A percentile compares a stretch with the other conserved stretches of the same genome.
Evolutionary conservation across 2,888 invertebrate genomes (phyloP).

Genomic region (Apamea crenata): DNA sequence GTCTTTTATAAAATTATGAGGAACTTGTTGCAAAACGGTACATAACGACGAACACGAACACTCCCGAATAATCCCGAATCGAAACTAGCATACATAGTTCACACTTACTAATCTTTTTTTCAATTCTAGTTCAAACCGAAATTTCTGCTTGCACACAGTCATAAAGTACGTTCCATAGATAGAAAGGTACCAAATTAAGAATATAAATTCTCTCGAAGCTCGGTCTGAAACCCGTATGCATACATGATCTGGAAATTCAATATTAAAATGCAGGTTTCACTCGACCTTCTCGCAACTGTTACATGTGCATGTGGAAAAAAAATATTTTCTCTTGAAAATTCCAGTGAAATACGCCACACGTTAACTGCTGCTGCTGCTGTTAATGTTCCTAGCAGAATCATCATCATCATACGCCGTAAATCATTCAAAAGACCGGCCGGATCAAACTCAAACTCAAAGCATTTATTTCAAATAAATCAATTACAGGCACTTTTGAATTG

Average conservation of each 20-base stretch:
- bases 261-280: conserved; percentile 12
- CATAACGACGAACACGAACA: no score
- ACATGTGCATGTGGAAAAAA: not conserved
- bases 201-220: conserved; percentile 19
- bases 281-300: not conserved
- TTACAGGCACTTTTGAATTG: no score
- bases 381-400: not conserved
- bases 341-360: not conserved
- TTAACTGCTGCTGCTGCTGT: not conserved
- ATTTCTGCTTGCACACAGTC: not conserved
- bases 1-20: no score
- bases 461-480: no score
- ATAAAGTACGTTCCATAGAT: not conserved
- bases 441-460: no score
- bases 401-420: not conserved
- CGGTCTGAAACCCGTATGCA: conserved; percentile 15
- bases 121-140: not conserved
- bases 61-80: not conserved
- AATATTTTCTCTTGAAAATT: not conserved
- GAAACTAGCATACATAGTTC: not conserved
- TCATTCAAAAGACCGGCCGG: not conserved
- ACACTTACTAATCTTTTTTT: not conserved
- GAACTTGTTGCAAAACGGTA: not conserved
- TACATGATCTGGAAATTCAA: conserved; percentile 8
- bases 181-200: conserved; percentile 23